Evolutionary conservation across 2,888 invertebrate genomes (phyloP), one percentile per base, ranked within the genome.

Genomic region (Caenorhabditis panamensis): DNA sequence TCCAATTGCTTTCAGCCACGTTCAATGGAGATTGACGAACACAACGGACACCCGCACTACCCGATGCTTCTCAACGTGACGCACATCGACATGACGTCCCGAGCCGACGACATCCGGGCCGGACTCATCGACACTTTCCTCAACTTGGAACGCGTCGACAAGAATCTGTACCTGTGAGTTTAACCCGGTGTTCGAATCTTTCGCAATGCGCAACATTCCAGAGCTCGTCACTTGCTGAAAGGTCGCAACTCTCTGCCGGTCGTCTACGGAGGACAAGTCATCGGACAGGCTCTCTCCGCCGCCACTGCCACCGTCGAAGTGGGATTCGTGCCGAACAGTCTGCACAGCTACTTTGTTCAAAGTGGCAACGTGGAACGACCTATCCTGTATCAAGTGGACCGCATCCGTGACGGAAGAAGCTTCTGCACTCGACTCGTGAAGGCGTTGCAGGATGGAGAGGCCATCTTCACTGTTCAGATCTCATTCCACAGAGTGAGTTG

Each of bases 281-380:
- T 85, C 47, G 83, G 82, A 54, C 82, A 82, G 80, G 91, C 92
- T 4, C 81, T 92, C 54, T 90, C 90, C 16, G 92, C 92, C 2
- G 92, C 92, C 18, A 87, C 88, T 18, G 89, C 90, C 26, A 92
- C 92, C n/a, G 91, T 92, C 4, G 88, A 88, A 2, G 79, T 85
- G 24, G 88, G 89, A 41, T 90, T 91, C 58, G 89, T 91, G 71
- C 89, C 91, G 1, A 92, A 92, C 85, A 91, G 91, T 83, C 82
- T 92, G 28, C 92, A 92, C 84, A 91, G 91, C 82, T 92, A 92
- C 85, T 92, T 92, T 80, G 85, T 92, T 28, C 84, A 87, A 56
- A 89, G 91, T 80, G 88, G 86, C 26, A 85, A 87, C 75, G 86
- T 85, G 11, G 79, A 89, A 26, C 86, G 87, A 53, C 91, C 92